A percentile compares a stretch with the other conserved stretches of the same genome.
phyloP scores from a whole-genome alignment of 2,797 vertebrate species.

The Tenualosa thibaudeaui region DNA sequence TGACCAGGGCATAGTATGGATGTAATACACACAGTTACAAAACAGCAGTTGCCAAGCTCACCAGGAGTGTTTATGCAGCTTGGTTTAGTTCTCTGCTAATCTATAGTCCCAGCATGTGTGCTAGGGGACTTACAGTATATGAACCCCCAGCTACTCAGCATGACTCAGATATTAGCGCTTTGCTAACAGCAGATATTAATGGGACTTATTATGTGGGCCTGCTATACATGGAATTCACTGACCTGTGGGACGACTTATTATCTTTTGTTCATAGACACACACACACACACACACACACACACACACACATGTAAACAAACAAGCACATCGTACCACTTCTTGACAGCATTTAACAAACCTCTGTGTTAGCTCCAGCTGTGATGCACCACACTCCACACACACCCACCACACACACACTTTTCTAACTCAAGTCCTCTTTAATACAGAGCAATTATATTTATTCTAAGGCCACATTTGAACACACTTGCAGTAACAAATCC shows the following conservation, averaged over 20 bases:
- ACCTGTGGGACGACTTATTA: not conserved
- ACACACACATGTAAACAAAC: not conserved
- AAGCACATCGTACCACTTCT: not conserved
- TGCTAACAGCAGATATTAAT: not conserved
- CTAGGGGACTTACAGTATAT: not conserved
- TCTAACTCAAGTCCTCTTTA: conserved; percentile 18
- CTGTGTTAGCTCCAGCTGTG: not conserved
- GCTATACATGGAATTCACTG: not conserved
- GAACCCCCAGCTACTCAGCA: not conserved
- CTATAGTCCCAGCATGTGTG: conserved; percentile 40
- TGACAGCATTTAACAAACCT: not conserved
- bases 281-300: conserved; percentile 30
- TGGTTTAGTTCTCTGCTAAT: conserved; percentile 29
- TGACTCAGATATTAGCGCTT: not conserved
- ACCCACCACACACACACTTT: not conserved
- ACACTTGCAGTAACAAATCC: conserved; percentile 16
- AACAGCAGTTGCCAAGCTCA: conserved; percentile 35
- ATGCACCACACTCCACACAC: not conserved
- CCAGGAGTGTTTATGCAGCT: not conserved
- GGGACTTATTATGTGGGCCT: not conserved
- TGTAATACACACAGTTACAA: conserved; percentile 46
- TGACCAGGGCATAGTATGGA: conserved; percentile 44
- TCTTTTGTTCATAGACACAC: not conserved
- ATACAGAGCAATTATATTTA: not conserved
- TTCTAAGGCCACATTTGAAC: conserved; percentile 26